phyloP scores from a whole-genome alignment of 2,113 vertebrate species.

The Pomatorhinus ruficollis region DNA sequence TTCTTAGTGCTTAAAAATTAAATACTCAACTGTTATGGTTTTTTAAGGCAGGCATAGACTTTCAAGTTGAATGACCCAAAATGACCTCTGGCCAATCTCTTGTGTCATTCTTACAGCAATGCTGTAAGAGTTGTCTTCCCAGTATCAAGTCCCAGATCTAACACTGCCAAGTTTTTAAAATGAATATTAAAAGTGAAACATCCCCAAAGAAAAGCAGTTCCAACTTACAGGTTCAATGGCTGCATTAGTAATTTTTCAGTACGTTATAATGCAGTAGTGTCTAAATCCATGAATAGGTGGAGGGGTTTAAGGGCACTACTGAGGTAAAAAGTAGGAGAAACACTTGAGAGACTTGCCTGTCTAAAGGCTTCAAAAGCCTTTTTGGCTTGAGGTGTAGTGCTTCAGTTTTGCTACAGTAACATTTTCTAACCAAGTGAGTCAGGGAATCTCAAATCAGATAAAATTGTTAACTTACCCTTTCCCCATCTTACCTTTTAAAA shows the following conservation, averaged over 20 bases:
- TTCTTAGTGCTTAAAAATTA: background rate
- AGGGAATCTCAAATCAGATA: background rate
- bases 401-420: background rate
- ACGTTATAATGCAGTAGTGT: background rate
- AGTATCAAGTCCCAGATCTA: background rate
- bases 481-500: background rate
- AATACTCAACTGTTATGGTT: background rate
- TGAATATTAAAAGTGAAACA: background rate
- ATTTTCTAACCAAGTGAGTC: background rate
- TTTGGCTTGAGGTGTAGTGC: background rate
- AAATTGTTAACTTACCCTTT: background rate
- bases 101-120: background rate
- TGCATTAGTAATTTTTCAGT: background rate
- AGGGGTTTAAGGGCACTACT: background rate
- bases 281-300: background rate
- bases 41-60: background rate
- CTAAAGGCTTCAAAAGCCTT: background rate
- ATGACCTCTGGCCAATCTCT: background rate
- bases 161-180: background rate
- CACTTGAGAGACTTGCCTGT: background rate
- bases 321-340: background rate
- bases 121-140: background rate
- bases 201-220: background rate
- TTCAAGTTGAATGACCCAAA: background rate
- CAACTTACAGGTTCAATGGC: accelerated